These are phyloP conservation scores for Eretmochelys imbricata DNA, from an alignment of 2,113 vertebrate genomes.

Conservation along the genomic window DNA sequence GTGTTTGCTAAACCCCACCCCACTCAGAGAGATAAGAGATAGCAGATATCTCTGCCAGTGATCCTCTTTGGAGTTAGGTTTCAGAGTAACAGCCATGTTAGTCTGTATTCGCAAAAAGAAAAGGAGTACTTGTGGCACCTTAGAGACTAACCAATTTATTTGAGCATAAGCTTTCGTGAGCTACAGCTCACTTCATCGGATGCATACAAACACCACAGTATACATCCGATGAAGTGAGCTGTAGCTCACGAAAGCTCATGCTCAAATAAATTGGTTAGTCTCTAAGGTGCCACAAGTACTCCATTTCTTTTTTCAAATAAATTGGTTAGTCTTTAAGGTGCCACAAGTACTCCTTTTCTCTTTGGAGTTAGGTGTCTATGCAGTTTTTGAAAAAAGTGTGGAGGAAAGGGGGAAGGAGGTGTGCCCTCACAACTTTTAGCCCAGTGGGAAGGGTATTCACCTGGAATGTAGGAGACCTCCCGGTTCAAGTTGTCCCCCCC, in stretches of 20 bases:
- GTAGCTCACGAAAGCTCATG: no score
- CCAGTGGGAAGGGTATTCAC: neutral
- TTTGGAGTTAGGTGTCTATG: neutral
- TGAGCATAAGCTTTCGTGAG: no score
- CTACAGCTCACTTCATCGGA: no score
- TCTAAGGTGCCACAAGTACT: no score
- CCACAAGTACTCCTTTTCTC: neutral
- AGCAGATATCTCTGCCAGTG: neutral
- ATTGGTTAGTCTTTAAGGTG: no score
- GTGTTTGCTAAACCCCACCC: neutral
- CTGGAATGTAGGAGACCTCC: neutral
- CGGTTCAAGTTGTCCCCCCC: neutral
- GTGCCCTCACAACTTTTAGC: neutral
- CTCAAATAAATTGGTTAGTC: no score
- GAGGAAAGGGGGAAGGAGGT: neutral
- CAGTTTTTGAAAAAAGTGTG: neutral
- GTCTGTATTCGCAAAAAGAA: no score
- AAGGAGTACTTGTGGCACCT: no score
- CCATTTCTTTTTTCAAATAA: neutral
- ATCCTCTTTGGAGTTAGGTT: neutral
- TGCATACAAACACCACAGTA: no score
- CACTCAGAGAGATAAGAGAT: neutral
- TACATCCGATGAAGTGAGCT: no score
- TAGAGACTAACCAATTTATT: no score
- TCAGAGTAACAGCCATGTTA: no score